Evolutionary conservation across 2,888 invertebrate genomes (phyloP).

Genomic region (Catocala sponsa): DNA sequence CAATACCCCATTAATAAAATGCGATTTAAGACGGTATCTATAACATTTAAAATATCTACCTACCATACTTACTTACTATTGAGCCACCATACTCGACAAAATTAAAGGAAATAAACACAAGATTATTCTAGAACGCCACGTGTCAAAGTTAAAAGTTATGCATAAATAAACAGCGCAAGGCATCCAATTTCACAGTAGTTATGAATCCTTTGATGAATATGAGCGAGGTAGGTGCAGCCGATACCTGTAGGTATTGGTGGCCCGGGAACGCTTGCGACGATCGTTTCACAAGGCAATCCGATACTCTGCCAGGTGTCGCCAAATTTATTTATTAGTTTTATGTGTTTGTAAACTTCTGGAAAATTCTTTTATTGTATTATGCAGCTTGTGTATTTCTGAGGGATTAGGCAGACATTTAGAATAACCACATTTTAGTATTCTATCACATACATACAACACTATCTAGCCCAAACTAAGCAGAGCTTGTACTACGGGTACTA

Average conservation of each 20-base stretch:
- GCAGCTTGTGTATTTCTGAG: too few species aligned
- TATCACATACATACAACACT: too few species aligned
- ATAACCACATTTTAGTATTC: too few species aligned
- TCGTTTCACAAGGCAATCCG: slow-evolving; percentile 81
- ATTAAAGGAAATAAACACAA: neutral
- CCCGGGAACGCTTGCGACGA: slow-evolving; percentile 72
- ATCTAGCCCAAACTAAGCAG: too few species aligned
- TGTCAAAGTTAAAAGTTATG: slow-evolving; percentile 18
- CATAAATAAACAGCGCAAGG: slow-evolving; percentile 43
- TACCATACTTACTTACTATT: too few species aligned
- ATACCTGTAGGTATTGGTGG: slow-evolving; percentile 13
- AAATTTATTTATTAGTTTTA: slow-evolving; percentile 50
- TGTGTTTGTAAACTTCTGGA: slow-evolving; percentile 9
- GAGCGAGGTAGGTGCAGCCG: slow-evolving; percentile 14
- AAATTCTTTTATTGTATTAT: neutral
- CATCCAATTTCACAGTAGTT: slow-evolving; percentile 67
- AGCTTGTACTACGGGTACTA: too few species aligned
- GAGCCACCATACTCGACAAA: too few species aligned
- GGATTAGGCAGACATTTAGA: too few species aligned
- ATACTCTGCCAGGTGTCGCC: slow-evolving; percentile 67
- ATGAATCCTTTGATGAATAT: slow-evolving; percentile 28
- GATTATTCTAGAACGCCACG: slow-evolving; percentile 10
- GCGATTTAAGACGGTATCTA: too few species aligned
- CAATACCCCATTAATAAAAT: too few species aligned
- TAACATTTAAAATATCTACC: too few species aligned